phyloP scores from a whole-genome alignment of 2,888 invertebrate genomes.

The Halictus quadricinctus region DNA sequence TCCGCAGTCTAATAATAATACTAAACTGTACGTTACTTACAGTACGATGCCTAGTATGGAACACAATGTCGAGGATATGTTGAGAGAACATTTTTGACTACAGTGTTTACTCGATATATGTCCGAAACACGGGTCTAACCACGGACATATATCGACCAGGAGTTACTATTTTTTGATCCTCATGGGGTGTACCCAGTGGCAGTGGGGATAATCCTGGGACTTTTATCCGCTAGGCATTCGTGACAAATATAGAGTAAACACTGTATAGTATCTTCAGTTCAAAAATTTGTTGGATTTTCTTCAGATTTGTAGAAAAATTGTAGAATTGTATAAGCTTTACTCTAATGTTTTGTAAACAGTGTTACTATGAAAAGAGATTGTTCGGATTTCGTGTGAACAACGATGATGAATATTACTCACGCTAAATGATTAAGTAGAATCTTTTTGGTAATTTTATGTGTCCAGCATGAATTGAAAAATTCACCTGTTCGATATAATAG shows the following conservation, averaged over 20 bases:
- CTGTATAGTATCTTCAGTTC: not conserved
- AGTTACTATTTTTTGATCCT: no score
- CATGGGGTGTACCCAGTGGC: no score
- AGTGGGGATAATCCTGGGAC: no score
- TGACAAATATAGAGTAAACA: no score
- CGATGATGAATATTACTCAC: not conserved
- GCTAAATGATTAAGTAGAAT: not conserved
- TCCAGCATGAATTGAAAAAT: not conserved
- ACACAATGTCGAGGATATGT: not conserved
- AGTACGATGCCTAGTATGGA: not conserved
- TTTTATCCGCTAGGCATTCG: no score
- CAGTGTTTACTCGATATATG: no score
- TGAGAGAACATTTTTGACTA: not conserved
- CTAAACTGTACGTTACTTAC: not conserved
- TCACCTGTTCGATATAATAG: not conserved
- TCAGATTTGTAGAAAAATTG: not conserved
- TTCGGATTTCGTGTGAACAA: not conserved
- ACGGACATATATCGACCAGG: no score
- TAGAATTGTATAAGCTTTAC: not conserved
- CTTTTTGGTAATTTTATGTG: not conserved
- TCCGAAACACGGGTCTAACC: no score
- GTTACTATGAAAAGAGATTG: not conserved
- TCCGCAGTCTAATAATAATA: not conserved
- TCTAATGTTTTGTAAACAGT: not conserved
- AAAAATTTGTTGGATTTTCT: not conserved